Evolutionary conservation across 1,140 invertebrate genomes (phyloP).

Genomic region (Melitaea cinxia): DNA sequence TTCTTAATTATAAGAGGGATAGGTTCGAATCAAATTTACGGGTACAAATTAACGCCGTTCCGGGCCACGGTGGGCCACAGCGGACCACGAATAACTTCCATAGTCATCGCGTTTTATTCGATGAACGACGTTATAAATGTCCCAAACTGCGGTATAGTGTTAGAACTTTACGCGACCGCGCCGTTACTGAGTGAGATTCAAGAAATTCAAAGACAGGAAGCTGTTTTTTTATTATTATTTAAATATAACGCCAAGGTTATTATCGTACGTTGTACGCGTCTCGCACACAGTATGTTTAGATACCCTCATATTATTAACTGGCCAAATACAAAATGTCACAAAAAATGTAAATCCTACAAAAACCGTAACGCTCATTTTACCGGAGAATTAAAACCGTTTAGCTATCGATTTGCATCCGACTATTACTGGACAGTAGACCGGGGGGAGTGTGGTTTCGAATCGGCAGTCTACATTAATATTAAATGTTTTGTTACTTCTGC

Average conservation of each 20-base stretch:
- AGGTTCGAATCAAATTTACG: conserved; percentile 38
- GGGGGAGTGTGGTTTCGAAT: conserved; percentile 44
- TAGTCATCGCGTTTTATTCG: too few species aligned
- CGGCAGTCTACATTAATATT: conserved; percentile 57
- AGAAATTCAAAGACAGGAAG: conserved; percentile 29
- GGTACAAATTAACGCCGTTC: conserved; percentile 14
- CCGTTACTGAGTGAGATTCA: conserved; percentile 42
- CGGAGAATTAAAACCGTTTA: conserved; percentile 23
- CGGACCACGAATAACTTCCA: too few species aligned
- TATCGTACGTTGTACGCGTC: conserved; percentile 8
- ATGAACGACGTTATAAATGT: neutral
- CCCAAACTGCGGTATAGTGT: neutral
- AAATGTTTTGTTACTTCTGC: conserved; percentile 56
- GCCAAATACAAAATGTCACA: conserved; percentile 13
- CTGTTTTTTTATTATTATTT: neutral
- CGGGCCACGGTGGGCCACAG: too few species aligned
- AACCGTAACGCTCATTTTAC: neutral
- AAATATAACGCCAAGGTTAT: neutral
- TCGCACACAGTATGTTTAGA: conserved; percentile 38
- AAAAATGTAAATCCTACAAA: conserved; percentile 18
- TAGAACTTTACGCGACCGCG: neutral
- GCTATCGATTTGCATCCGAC: conserved; percentile 42
- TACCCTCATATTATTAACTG: conserved; percentile 30
- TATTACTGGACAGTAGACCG: conserved; percentile 43
- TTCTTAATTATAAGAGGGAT: conserved; percentile 62